Base-by-base conservation (phyloP, 30 jellyfish, hydroid and myxozoan genomes). In the Hydractinia echinata region DNA sequence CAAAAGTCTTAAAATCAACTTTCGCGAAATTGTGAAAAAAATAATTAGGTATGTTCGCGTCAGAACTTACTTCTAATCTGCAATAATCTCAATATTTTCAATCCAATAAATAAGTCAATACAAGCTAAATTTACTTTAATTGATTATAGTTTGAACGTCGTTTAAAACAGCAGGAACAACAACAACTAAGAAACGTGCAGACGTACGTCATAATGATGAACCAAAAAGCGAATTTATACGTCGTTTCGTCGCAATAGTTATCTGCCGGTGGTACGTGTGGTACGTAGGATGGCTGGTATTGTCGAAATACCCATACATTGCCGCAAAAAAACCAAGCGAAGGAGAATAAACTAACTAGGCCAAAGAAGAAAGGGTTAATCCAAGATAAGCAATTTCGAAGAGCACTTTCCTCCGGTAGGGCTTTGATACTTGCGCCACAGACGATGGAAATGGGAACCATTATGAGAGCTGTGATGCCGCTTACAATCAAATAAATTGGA, bases 271-370 rank as follows among this genome's bases (percentile, higher is more conserved):
- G 51, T n/a, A 61, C 66, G n/a, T n/a, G n/a, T n/a, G n/a, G n/a
- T 21, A 19, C 13, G 55, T 52, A 87, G n/a, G 62, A 71, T 19
- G 95, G 91, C 11, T 61, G 53, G 48, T 53, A 81, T 54, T 54
- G 74, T 4, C 81, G 73, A 61, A 79, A 88, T 10, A 88, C 87
- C 96, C 96, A 88, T 18, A 88, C 91, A 78, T 88, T 88, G 55
- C 96, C 96, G 61, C 83, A 58, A 9, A 88, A 82, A 64, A 88
- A 88, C 96, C 96, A 88, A 61, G 85, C 85, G 15, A 88, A n/a
- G 71, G 82, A 70, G 81, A 88, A 88, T 48, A 78, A 20, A 79
- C 79, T 89, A 18, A 79, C 58, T 14, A 72, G 8, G 5, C 81
- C 82, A 7, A 52, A 79, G 52, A 71, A 15, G 67, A 52, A 14